phyloP scores from a whole-genome alignment of 2,888 invertebrate genomes.

The Dromius quadrimaculatus region DNA sequence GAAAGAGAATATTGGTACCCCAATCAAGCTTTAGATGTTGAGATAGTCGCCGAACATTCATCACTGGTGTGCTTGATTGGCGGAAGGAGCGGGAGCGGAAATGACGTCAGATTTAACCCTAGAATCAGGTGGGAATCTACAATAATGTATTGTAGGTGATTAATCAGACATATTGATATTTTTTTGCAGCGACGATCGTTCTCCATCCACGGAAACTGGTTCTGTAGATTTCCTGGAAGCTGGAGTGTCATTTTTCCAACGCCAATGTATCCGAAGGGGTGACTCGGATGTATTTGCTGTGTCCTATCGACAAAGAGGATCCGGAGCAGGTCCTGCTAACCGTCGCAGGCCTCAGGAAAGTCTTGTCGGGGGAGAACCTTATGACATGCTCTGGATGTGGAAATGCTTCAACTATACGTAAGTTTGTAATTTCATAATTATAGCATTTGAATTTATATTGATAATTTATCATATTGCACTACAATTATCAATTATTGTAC shows the following conservation, averaged over 20 bases:
- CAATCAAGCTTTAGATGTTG: conserved; percentile 71
- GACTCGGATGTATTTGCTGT: conserved; percentile 68
- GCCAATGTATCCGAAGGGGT: conserved; percentile 69
- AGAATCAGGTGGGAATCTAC: conserved; percentile 62
- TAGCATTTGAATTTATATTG: background rate
- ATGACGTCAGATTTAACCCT: conserved; percentile 68
- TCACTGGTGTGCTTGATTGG: conserved; percentile 75
- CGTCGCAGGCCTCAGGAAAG: conserved; percentile 68
- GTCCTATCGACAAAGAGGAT: conserved; percentile 70
- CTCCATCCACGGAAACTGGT: conserved; percentile 59
- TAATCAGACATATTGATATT: too few relatives aligned
- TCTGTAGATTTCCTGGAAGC: conserved; percentile 74
- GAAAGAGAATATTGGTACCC: conserved; percentile 75
- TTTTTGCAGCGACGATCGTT: conserved; percentile 61
- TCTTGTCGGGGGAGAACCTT: conserved; percentile 71
- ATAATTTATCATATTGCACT: background rate
- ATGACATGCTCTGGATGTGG: conserved; percentile 77
- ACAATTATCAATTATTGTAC: too few relatives aligned
- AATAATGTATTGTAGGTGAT: background rate
- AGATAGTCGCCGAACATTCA: conserved; percentile 73
- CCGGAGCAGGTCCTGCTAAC: conserved; percentile 64
- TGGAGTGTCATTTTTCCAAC: conserved; percentile 73
- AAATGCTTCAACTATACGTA: conserved; percentile 77
- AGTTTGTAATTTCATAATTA: background rate
- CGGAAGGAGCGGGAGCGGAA: conserved; percentile 68